Base-by-base conservation (phyloP, 2,797 vertebrate genomes). In the Aselliscus stoliczkanus region DNA sequence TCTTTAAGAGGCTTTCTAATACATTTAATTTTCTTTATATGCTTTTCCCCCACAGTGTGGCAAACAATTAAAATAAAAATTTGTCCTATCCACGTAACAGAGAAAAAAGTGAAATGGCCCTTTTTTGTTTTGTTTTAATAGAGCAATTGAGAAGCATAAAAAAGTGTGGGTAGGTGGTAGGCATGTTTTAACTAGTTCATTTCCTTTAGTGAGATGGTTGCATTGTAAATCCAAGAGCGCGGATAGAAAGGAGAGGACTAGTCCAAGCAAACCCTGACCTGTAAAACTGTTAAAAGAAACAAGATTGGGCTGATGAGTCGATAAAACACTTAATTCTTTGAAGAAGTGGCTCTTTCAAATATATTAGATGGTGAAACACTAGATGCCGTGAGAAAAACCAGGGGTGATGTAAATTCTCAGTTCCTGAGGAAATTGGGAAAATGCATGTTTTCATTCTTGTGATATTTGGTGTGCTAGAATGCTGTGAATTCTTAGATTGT, bases 401-500 rank as follows among this genome's bases (percentile, higher is more conserved):
- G 47, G 84, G 87, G 5, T 84, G n/a, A 92, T 89, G 70, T 96
- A 88, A 96, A 97, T 92, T 94, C 76, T 7, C 20, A 75, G 11
- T 42, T 97, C 83, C 62, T 52, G 97, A 96, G 56, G 79, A 70
- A 77, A 72, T 85, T 97, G 77, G 94, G 95, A 97, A 96, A 90
- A 86, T 12, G 54, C 75, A 50, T 64, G 11, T 79, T 94, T 89
- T 95, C 34, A 79, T 88, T 88, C 25, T 90, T 23, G 27, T 23
- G 20, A 23, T 86, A 44, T 67, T 21, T 42, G 75, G 8, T 60
- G 88, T 60, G 15, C 25, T 44, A 8, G 27, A 64, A 37, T 60
- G 81, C 80, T 5, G 7, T 96, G 92, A 90, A 42, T 96, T 96
- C 58, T 56, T 67, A 6, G 47, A 29, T 62, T 89, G 94, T 97